phyloP scores from a whole-genome alignment of 2,888 invertebrate species.

The Graphium colonna region DNA sequence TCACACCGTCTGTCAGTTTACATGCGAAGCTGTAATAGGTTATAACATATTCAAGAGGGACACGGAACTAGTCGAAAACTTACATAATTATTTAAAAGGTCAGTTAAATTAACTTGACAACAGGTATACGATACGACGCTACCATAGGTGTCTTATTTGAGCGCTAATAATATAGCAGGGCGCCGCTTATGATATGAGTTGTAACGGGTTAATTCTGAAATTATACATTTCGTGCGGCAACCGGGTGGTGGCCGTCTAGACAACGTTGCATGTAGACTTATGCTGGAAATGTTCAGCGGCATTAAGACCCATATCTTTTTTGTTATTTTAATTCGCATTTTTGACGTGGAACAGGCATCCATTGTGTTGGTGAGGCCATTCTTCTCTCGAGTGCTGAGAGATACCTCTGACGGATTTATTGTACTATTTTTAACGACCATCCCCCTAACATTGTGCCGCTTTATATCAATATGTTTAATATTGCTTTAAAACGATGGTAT shows the following conservation, averaged over 20 bases:
- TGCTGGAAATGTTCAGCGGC: neutral
- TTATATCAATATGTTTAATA: too few relatives aligned
- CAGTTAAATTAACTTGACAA: constrained; percentile 7
- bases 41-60: neutral
- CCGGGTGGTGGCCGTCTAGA: neutral
- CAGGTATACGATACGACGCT: neutral
- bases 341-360: neutral
- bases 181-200: neutral
- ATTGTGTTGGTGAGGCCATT: constrained; percentile 7
- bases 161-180: neutral
- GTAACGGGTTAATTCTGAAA: neutral
- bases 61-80: constrained; percentile 4
- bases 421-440: constrained; percentile 8
- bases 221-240: neutral
- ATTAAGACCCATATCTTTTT: neutral
- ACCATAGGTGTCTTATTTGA: neutral
- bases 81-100: constrained; percentile 10
- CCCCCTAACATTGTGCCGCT: neutral
- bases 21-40: too few relatives aligned
- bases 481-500: neutral
- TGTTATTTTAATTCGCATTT: neutral
- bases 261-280: neutral
- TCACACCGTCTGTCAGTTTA: too few relatives aligned
- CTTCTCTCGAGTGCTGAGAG: constrained; percentile 10
- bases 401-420: constrained; percentile 11